Evolutionary conservation across 2,888 invertebrate species (phyloP).

Genomic region (Parnassius orleans): DNA sequence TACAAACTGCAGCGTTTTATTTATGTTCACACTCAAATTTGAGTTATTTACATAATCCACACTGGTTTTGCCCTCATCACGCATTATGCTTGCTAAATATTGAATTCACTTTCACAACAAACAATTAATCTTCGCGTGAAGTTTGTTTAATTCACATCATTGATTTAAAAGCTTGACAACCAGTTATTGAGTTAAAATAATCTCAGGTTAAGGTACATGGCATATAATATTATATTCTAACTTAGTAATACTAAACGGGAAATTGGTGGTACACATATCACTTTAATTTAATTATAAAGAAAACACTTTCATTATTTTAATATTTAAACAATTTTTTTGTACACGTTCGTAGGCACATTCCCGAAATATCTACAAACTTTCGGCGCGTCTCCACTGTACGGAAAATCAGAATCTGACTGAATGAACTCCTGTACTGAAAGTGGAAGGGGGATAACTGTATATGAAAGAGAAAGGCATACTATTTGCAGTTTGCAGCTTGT

Average conservation of each 20-base stretch:
- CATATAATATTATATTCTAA: neutral
- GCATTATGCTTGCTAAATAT: constrained; percentile 3
- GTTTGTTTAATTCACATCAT: neutral
- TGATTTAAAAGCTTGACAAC: neutral
- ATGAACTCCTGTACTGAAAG: constrained; percentile 14
- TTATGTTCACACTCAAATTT: constrained; percentile 37
- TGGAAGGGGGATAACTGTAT: constrained; percentile 6
- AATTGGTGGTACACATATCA: no score
- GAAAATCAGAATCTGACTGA: constrained; percentile 19
- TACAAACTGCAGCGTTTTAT: constrained; percentile 49
- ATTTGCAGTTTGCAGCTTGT: neutral
- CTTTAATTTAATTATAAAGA: no score
- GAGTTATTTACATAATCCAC: constrained; percentile 31
- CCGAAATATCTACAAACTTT: constrained; percentile 2
- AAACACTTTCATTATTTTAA: no score
- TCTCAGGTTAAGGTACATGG: no score
- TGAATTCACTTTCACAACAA: no score
- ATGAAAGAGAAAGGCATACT: neutral
- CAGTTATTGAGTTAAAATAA: no score
- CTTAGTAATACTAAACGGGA: no score
- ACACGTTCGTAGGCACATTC: constrained; percentile 9
- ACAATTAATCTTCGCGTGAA: neutral
- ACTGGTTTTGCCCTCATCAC: constrained; percentile 2
- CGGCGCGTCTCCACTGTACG: constrained; percentile 11
- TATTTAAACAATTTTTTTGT: constrained; percentile 6